Conservation (phyloP, 2,113 vertebrate species). For the Rostratula benghalensis region DNA sequence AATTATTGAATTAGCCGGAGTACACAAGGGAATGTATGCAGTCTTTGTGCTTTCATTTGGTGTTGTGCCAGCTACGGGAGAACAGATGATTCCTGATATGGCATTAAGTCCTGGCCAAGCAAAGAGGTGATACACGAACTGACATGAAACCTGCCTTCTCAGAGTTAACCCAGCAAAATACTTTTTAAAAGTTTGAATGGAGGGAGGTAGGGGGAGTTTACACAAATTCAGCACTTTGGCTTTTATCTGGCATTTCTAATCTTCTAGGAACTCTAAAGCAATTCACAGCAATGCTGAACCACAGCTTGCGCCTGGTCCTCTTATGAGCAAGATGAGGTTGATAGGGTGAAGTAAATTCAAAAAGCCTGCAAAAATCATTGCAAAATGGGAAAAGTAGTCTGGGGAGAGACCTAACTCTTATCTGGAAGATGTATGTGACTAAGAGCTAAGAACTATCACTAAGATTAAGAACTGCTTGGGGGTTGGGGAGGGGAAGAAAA, state of each 20-base stretch:
- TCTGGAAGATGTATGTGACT: not conserved
- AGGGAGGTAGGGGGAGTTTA: not conserved
- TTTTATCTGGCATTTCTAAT: not conserved
- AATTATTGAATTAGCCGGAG: slow-evolving; percentile 17
- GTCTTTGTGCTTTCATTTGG: slow-evolving; percentile 24
- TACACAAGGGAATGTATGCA: slow-evolving; percentile 8
- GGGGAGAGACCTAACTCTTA: not conserved
- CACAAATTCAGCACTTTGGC: not conserved
- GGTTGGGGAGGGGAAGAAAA: not conserved
- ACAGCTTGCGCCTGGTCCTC: not conserved
- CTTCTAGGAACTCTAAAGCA: not conserved
- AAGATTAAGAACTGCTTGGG: not conserved
- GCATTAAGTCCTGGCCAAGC: not conserved
- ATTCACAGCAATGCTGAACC: not conserved
- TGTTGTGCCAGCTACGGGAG: not conserved
- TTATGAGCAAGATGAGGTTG: not conserved
- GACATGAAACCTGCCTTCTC: slow-evolving; percentile 8
- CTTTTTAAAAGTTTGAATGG: not conserved
- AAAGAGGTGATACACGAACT: not conserved
- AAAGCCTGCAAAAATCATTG: not conserved
- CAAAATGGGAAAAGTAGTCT: not conserved
- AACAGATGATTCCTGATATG: not conserved
- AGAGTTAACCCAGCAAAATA: not conserved
- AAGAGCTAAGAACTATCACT: not conserved
- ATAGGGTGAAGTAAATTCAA: not conserved